A percentile compares a stretch with the other conserved stretches of the same genome.
phyloP scores from a whole-genome alignment of 2,888 invertebrate species.

The Stomorhina lunata region DNA sequence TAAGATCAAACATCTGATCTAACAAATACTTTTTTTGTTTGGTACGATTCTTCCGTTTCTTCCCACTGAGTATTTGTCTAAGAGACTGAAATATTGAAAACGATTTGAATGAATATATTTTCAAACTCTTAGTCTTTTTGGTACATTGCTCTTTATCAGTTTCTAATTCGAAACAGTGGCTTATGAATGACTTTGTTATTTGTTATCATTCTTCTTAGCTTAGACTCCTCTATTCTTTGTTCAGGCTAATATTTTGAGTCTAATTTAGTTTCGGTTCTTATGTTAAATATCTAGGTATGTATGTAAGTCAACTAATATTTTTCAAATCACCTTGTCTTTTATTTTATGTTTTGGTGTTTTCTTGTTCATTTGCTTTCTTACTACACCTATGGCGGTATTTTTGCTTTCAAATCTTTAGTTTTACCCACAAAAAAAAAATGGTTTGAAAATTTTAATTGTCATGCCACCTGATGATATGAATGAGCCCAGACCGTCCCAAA shows the following conservation, averaged over 20 bases:
- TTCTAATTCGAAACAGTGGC: slow-evolving; percentile 33
- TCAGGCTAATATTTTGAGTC: slow-evolving; percentile 43
- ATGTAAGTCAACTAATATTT: not conserved
- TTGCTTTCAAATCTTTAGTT: too few relatives aligned
- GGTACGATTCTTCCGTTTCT: slow-evolving; percentile 33
- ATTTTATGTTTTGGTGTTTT: too few relatives aligned
- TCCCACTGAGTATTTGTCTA: slow-evolving; percentile 17
- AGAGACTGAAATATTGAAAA: not conserved
- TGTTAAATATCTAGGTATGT: not conserved
- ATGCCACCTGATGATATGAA: slow-evolving; percentile 71
- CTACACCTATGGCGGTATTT: slow-evolving; percentile 20
- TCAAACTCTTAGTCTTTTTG: not conserved
- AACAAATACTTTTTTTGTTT: not conserved
- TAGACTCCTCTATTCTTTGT: not conserved
- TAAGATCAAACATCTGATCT: not conserved
- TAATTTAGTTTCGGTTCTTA: slow-evolving; percentile 44
- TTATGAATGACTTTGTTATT: slow-evolving; percentile 40
- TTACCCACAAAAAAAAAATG: not conserved
- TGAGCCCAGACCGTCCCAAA: not conserved
- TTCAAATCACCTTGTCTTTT: not conserved
- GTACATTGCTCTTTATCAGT: not conserved
- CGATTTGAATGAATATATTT: slow-evolving; percentile 3
- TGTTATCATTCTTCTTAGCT: too few relatives aligned
- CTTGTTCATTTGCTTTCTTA: not conserved
- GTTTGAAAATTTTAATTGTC: slow-evolving; percentile 68